Percentiles rank a stretch among this genome's conserved stretches.
These are phyloP conservation scores for Blera fallax DNA, from an alignment of 2,888 invertebrate genomes.

Conservation along the genomic window DNA sequence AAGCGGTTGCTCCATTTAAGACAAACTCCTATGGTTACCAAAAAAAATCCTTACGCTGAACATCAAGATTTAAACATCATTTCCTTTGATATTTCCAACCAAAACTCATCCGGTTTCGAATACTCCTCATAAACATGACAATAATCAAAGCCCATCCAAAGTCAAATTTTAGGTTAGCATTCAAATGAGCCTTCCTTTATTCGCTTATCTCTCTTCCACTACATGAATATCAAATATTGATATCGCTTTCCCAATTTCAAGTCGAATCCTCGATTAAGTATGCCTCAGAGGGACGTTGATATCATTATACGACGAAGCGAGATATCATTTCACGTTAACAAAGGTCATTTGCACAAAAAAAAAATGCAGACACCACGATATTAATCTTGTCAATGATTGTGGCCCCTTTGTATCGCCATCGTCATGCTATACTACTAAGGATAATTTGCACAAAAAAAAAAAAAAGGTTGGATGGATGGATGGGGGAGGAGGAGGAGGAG, in stretches of 20 bases:
- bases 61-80: background rate
- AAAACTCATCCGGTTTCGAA: background rate
- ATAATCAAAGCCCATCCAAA: background rate
- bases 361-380: conserved; percentile 51
- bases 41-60: background rate
- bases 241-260: conserved; percentile 16
- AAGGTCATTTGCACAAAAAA: conserved; percentile 47
- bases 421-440: conserved; percentile 18
- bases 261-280: background rate
- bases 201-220: conserved; percentile 50
- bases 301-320: conserved; percentile 17
- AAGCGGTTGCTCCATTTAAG: too few relatives aligned
- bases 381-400: conserved; percentile 64
- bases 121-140: background rate
- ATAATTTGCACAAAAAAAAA: conserved; percentile 51
- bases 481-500: too few relatives aligned
- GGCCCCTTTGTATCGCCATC: conserved; percentile 36
- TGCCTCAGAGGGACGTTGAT: conserved; percentile 16
- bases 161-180: background rate
- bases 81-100: too few relatives aligned
- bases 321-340: conserved; percentile 40
- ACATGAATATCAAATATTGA: conserved; percentile 56
- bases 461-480: conserved; percentile 18
- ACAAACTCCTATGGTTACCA: too few relatives aligned
- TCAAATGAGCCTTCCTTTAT: conserved; percentile 13